These are phyloP conservation scores for Hypanus sabinus DNA, from an alignment of 2,113 vertebrate species.

Conservation along the genomic window DNA sequence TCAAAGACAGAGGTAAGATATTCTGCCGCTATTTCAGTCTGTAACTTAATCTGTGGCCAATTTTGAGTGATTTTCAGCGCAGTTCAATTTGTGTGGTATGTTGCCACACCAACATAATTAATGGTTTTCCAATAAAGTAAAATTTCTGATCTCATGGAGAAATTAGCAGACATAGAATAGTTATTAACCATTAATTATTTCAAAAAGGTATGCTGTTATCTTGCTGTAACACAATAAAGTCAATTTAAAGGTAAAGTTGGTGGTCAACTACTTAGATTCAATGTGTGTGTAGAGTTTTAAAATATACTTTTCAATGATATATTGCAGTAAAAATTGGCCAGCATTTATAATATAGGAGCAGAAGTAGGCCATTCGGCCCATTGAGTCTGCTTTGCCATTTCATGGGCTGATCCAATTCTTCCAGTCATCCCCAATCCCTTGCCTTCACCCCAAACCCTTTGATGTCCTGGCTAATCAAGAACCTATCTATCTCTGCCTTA, in stretches of 20 bases:
- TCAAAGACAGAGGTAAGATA: slow-evolving; percentile 74
- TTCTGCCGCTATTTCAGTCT: not conserved
- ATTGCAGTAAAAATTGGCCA: not conserved
- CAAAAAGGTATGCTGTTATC: not conserved
- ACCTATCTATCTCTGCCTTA: no score
- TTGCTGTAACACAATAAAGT: not conserved
- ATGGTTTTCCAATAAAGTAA: not conserved
- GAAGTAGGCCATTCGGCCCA: no score
- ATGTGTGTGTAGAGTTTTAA: not conserved
- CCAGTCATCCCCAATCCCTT: no score
- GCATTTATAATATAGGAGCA: not conserved
- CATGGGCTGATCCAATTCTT: no score
- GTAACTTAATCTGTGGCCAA: not conserved
- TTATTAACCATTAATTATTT: not conserved
- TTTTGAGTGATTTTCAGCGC: not conserved
- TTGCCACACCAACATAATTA: not conserved
- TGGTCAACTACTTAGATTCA: not conserved
- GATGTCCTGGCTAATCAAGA: no score
- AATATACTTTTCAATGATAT: not conserved
- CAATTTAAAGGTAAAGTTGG: not conserved
- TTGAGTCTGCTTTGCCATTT: no score
- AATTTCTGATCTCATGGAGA: not conserved
- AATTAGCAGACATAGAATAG: not conserved
- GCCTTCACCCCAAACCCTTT: no score
- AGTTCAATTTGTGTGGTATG: not conserved